Evolutionary conservation across 2,888 invertebrate genomes (phyloP), one percentile per base, ranked within the genome.

Genomic region (Agonopterix subpropinquella): DNA sequence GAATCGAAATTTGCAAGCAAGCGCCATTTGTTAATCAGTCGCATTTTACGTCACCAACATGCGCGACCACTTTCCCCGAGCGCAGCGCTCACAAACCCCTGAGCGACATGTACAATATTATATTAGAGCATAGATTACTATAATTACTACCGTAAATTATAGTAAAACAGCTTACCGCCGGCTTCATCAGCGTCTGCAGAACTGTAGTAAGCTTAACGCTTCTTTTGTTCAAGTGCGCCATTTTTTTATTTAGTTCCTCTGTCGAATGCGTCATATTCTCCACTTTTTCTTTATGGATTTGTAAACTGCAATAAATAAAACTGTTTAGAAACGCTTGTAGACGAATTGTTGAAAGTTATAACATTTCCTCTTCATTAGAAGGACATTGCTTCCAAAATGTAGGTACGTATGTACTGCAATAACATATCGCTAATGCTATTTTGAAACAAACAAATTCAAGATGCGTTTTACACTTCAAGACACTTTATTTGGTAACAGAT

Each of bases 271-370:
- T 36, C 53, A 61, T 51, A 36, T 58, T 57, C 5, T 69, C 62
- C 1, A 62, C 39, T 45, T 64, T 67, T n/a, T 58, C 56, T 44
- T 66, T 67, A 43, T 64, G 55, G 42, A 64, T 61, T 45, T 66
- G 64, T 11, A 63, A 53, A 18, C 75, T 76, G 58, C 37, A 55
- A 56, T 44, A 45, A 44, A 39, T 15, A 13, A 43, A 15, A 43
- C 10, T n/a, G n/a, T 39, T 39, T 39, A 39, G 39, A n/a, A 43
- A 9, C 10, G 42, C 1, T 13, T 13, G 43, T 11, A 43, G 9
- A 42, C 8, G 8, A 11, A 13, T 2, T 28, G 28, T 28, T 28
- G 28, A 28, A 28, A 28, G 5, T 28, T 28, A 13, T 1, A 28
- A 28, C 28, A 28, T 28, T 28, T 28, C 28, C 28, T 5, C 28